Conservation (phyloP, 2,888 invertebrate species). For the Tromatobia lineatoria region DNA sequence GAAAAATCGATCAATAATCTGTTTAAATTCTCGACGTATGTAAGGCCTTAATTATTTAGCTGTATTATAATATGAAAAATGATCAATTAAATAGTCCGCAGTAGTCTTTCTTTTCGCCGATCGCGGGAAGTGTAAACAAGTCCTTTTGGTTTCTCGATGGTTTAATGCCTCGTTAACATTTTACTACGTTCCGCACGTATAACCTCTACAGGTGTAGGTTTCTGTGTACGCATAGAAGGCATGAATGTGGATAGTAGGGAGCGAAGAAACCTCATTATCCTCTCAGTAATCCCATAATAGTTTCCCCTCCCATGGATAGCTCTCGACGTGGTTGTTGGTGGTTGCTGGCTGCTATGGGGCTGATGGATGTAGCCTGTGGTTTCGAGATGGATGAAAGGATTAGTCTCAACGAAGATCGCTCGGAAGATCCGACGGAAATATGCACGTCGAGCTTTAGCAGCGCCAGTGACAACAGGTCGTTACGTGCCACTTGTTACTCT, state of each 20-base stretch:
- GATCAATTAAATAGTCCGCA: too few species aligned
- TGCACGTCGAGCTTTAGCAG: not conserved
- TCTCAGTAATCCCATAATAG: conserved; percentile 1
- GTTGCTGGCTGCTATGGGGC: not conserved
- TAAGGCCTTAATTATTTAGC: too few species aligned
- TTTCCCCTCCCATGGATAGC: not conserved
- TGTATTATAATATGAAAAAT: too few species aligned
- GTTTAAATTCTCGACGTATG: too few species aligned
- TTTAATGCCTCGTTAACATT: conserved; percentile 31
- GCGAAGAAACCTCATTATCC: conserved; percentile 1
- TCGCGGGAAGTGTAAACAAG: not conserved
- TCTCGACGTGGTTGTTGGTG: conserved; percentile 4
- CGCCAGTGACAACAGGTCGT: conserved; percentile 2
- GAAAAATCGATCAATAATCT: too few species aligned
- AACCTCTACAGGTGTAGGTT: not conserved
- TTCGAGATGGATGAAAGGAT: conserved; percentile 22
- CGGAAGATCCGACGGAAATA: conserved; percentile 9
- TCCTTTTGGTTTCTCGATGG: not conserved
- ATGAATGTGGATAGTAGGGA: not conserved
- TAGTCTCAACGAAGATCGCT: not conserved
- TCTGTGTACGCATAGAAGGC: not conserved
- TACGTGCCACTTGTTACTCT: conserved; percentile 4
- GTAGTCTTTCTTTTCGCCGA: not conserved
- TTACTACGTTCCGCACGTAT: not conserved
- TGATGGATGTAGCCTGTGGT: conserved; percentile 11